These are phyloP conservation scores for Pseudonaja textilis DNA, from an alignment of 2,113 vertebrate species.

Conservation along the genomic window DNA sequence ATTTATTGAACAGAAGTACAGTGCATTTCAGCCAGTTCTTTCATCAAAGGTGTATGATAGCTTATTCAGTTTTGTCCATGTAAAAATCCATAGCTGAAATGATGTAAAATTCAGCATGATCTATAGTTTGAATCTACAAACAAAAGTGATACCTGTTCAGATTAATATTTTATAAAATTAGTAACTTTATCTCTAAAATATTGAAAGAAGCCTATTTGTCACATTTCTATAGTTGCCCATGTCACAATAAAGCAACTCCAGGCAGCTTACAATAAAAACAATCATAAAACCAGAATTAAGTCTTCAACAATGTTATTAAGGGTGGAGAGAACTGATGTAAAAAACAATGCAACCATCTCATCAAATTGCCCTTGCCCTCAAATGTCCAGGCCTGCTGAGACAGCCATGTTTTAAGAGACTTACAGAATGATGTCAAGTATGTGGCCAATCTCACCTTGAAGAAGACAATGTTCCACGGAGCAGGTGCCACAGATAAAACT, in stretches of 20 bases:
- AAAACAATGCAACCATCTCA: neutral
- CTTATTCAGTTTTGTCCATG: neutral
- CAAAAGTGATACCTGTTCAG: neutral
- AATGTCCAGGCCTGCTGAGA: neutral
- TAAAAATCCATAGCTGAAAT: neutral
- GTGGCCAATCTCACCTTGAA: neutral
- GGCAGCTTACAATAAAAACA: neutral
- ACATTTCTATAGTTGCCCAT: neutral
- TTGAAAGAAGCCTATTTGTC: neutral
- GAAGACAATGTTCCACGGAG: neutral
- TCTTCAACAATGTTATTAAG: neutral
- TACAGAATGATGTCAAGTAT: neutral
- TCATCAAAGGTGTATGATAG: neutral
- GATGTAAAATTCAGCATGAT: neutral
- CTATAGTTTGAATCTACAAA: neutral
- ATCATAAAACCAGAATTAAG: neutral
- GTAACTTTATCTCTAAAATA: neutral
- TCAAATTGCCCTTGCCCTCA: neutral
- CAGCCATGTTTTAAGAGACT: neutral
- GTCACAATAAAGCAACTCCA: neutral
- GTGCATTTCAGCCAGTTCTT: neutral
- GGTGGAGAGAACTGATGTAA: neutral
- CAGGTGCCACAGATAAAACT: neutral
- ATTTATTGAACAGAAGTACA: neutral
- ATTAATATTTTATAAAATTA: neutral